phyloP scores from a whole-genome alignment of 2,113 vertebrate genomes.

The Myiagra hebetior region DNA sequence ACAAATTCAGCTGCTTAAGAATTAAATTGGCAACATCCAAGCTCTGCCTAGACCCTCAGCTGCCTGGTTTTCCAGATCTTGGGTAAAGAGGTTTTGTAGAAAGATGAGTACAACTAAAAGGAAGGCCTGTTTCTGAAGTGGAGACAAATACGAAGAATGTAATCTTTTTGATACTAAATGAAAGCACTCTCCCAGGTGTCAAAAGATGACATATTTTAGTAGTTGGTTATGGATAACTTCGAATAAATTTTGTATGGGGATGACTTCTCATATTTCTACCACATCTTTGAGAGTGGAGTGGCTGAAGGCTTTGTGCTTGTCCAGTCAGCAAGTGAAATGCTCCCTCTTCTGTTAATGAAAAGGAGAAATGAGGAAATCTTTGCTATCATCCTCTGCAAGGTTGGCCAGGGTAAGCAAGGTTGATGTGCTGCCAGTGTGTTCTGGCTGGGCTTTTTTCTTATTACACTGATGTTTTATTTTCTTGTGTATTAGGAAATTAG shows the following conservation, averaged over 20 bases:
- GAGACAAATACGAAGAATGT: fast-evolving
- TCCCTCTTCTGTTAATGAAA: neutral
- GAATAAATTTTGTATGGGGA: neutral
- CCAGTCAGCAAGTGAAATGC: neutral
- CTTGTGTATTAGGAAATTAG: neutral
- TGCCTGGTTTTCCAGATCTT: neutral
- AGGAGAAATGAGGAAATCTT: neutral
- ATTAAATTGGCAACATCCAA: neutral
- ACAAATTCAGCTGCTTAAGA: neutral
- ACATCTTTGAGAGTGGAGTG: neutral
- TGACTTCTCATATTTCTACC: neutral
- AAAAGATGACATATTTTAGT: neutral
- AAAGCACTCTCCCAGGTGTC: neutral
- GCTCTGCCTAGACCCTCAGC: neutral
- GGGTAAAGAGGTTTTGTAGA: neutral
- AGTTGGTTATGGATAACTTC: neutral
- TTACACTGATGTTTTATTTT: neutral
- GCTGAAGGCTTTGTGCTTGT: neutral
- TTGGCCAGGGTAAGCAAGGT: neutral
- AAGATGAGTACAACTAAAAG: neutral
- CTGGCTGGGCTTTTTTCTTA: neutral
- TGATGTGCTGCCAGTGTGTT: neutral
- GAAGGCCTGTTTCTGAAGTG: neutral
- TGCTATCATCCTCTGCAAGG: neutral
- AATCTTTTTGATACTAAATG: neutral